Percentiles rank a stretch among this genome's conserved stretches.
These are phyloP conservation scores for Rhincodon typus DNA, from an alignment of 2,797 vertebrate species.

Conservation along the genomic window DNA sequence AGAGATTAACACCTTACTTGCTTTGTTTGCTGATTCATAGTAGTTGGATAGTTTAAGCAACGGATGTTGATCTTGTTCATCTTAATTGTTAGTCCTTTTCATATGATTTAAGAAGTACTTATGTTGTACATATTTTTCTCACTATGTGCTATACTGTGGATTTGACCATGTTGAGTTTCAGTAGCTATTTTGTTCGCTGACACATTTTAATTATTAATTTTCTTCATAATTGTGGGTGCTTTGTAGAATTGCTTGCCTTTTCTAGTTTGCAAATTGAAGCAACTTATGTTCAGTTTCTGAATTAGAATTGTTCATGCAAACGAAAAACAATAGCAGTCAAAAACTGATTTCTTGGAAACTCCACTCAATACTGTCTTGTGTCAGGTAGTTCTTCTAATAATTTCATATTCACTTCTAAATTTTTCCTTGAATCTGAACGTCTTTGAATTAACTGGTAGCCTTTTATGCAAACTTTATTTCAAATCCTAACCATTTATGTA, in stretches of 20 bases:
- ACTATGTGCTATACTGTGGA: background rate
- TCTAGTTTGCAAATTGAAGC: background rate
- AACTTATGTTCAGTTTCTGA: background rate
- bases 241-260: background rate
- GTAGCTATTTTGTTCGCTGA: background rate
- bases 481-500: background rate
- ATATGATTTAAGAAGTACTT: background rate
- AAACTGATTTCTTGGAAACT: background rate
- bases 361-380: background rate
- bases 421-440: background rate
- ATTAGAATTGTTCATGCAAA: background rate
- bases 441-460: background rate
- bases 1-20: background rate
- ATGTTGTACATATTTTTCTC: background rate
- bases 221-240: background rate
- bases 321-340: background rate
- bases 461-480: background rate
- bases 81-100: background rate
- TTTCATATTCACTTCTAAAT: background rate
- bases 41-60: background rate
- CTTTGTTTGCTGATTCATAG: background rate
- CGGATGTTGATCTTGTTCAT: background rate
- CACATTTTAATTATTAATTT: background rate
- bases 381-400: background rate
- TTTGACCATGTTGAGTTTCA: background rate